Base-by-base conservation (phyloP, 1,140 invertebrate genomes). In the Drosophila sp. region DNA sequence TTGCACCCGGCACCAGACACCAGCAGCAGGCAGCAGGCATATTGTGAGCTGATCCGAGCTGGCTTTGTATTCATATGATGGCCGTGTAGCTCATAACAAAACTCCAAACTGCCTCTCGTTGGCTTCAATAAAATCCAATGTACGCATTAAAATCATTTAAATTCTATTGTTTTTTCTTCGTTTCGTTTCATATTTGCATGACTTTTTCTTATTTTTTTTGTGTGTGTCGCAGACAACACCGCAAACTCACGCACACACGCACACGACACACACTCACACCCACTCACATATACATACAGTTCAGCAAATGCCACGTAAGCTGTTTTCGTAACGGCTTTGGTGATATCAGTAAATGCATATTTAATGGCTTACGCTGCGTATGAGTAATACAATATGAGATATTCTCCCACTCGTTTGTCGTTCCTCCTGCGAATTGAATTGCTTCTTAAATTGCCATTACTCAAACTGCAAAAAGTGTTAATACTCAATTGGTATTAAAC, bases 91-190 rank as follows among this genome's bases (percentile, higher is more conserved):
- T 76, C 76, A 72, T 73, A 83, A 76, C 76, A 67, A 66, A 79
- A 72, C 72, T 43, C 63, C 72, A 63, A 73, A 76, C 71, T 73
- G 67, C 72, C 72, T 58, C 67, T 53, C 78, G 82, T 72, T 53
- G 71, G 71, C 75, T 87, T 76, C 83, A 76, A 87, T 89, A 87
- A 87, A 87, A 87, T 87, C 74, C 83, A 83, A 87, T 89, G 83
- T 77, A 65, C 82, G 82, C 83, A 87, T 87, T 87, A 87, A 87
- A 87, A 87, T 87, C 82, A 89, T 87, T 87, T 87, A 87, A 87
- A 87, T 87, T 87, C 82, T 89, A 87, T 87, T 87, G 83, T 89
- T 89, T 70, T 73, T 80, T 67, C 54, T 67, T 72, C 45, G 14
- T 4, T 21, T 50, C 27, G 27, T 29, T 66, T 56, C 54, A 41